Percentiles rank a stretch among this genome's conserved stretches.
Evolutionary conservation across 2,113 vertebrate species (phyloP).

Genomic region (Neotoma lepida): DNA sequence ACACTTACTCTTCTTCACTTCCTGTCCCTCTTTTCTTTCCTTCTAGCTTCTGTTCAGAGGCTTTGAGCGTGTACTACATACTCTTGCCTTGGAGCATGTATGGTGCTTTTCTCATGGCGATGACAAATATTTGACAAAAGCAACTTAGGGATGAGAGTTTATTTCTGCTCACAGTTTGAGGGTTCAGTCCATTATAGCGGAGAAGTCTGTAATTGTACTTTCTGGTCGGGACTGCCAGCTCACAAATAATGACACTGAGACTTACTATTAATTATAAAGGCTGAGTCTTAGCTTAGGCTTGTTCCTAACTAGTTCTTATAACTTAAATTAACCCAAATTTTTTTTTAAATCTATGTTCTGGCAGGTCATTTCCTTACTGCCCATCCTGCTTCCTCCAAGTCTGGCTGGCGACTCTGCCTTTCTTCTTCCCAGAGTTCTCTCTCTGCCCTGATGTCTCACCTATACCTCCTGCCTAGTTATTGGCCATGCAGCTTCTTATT

Average conservation of each 20-base stretch:
- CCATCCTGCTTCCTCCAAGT: neutral
- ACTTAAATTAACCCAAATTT: neutral
- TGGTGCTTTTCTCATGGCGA: neutral
- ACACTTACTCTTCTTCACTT: neutral
- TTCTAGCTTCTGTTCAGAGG: neutral
- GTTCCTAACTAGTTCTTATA: neutral
- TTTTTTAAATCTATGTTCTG: neutral
- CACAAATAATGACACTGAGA: neutral
- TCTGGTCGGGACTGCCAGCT: neutral
- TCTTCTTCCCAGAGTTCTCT: neutral
- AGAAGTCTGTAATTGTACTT: neutral
- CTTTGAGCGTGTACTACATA: neutral
- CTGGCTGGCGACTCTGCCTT: neutral
- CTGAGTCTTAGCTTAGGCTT: neutral
- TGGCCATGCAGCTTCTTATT: neutral
- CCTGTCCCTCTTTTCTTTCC: neutral
- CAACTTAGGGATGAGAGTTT: neutral
- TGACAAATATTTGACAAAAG: neutral
- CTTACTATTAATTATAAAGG: neutral
- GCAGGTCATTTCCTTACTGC: neutral
- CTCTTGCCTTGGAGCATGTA: neutral
- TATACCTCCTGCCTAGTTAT: neutral
- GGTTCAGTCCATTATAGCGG: fast-evolving
- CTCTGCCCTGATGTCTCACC: neutral
- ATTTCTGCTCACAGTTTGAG: neutral